phyloP scores from a whole-genome alignment of 1,140 invertebrate species.

The Brachionus sp. region DNA sequence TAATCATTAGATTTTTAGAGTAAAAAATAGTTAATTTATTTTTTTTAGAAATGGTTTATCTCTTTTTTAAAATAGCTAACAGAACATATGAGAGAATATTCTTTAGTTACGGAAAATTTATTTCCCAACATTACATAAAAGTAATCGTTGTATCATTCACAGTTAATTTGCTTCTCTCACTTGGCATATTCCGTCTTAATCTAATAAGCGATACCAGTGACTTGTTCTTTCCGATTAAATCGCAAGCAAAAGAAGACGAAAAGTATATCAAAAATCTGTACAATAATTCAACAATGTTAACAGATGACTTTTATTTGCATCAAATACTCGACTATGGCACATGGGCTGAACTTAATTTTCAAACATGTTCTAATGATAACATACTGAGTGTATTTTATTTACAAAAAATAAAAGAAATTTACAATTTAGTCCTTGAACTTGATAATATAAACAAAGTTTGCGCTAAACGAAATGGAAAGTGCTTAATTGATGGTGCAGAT shows the following conservation, averaged over 20 bases:
- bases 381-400: neutral
- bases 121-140: neutral
- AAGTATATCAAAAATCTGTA: neutral
- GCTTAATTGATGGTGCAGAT: constrained; percentile 27
- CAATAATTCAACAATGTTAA: neutral
- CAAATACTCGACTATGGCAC: constrained; percentile 39
- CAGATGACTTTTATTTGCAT: constrained; percentile 35
- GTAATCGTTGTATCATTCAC: neutral
- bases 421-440: neutral
- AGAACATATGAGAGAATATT: constrained; percentile 23
- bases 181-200: neutral
- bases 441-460: neutral
- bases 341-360: constrained; percentile 44
- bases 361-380: neutral
- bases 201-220: neutral
- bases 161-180: neutral
- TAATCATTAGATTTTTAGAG: too few species aligned
- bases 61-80: too few species aligned
- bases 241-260: constrained; percentile 2
- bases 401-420: neutral
- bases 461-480: constrained; percentile 8
- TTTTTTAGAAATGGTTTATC: too few species aligned
- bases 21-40: too few species aligned
- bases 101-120: neutral
- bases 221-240: constrained; percentile 13